Base-by-base conservation (phyloP, 2,113 vertebrate species). In the Synodontis membranacea region DNA sequence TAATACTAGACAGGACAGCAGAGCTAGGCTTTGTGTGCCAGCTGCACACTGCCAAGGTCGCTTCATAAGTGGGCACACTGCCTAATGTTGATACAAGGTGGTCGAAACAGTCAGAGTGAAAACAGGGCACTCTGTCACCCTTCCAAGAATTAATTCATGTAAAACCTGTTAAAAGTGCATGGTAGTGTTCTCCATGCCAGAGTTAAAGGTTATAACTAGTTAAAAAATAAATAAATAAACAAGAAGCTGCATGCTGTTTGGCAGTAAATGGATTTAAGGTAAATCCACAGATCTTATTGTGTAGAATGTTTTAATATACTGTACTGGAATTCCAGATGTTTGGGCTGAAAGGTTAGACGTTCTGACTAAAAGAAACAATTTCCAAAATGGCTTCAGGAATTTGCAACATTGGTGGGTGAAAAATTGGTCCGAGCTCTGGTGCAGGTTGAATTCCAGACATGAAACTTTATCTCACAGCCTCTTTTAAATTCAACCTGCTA, bases 91-190 rank as follows among this genome's bases (percentile, higher is more conserved):
- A 85, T 86, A 84, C 84, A 86, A 78, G 86, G 86, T 88, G 88
- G 88, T 84, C 81, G 68, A 74, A 84, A 85, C 37, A 87, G 86
- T 82, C 76, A 72, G 81, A 70, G 66, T 84, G 75, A 86, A 89
- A 86, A 88, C 83, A 88, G 74, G 58, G 74, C 76, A 81, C 56
- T 84, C 48, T 62, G 76, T 62, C 44, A 37, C 68, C 39, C 50
- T 37, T 87, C 88, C 81, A 89, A 86, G 64, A 86, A 86, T 68
- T 46, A 28, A 87, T 89, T 86, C 86, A 88, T 89, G 86, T 86
- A 81, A 89, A 87, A 89, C 83, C 70, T 82, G 84, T 84, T 42
- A 87, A 89, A 88, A 76, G 31, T 81, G 86, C 12, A 56, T 83
- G 66, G 80, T 54, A 58, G 48, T 39, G 50, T 82, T 86, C 84